Percentiles rank a stretch among this genome's conserved stretches.
Conservation (phyloP, 1,140 invertebrate species). For the Diorhabda sublineata region DNA sequence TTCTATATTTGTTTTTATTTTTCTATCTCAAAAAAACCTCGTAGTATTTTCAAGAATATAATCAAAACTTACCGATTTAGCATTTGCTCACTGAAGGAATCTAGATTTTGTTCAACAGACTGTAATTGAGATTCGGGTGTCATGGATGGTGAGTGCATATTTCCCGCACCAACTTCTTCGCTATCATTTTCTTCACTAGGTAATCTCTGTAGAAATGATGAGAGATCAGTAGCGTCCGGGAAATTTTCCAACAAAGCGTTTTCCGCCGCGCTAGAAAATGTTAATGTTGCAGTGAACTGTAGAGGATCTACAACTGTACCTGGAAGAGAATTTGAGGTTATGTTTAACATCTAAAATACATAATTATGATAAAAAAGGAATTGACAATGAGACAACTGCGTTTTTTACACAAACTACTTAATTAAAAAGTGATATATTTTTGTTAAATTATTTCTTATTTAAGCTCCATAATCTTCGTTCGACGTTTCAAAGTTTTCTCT, state of each 20-base stretch:
- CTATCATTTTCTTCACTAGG: slow-evolving; percentile 55
- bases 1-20: too few species aligned
- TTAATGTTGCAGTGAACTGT: slow-evolving; percentile 75
- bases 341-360: too few species aligned
- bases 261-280: slow-evolving; percentile 71
- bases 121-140: slow-evolving; percentile 54
- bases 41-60: too few species aligned
- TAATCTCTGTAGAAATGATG: slow-evolving; percentile 63
- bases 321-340: not conserved
- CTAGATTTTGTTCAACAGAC: slow-evolving; percentile 53
- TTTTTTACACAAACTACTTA: too few species aligned
- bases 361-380: too few species aligned
- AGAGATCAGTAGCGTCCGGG: slow-evolving; percentile 69
- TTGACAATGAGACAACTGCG: too few species aligned
- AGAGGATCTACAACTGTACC: slow-evolving; percentile 59
- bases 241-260: slow-evolving; percentile 67
- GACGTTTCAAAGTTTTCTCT: too few species aligned
- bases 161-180: slow-evolving; percentile 47
- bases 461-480: too few species aligned
- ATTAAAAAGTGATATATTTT: too few species aligned
- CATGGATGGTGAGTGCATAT: slow-evolving; percentile 55
- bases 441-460: too few species aligned
- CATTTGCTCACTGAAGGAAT: slow-evolving; percentile 43
- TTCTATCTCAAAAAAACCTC: too few species aligned
- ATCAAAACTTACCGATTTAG: slow-evolving; percentile 31